Evolutionary conservation across 2,888 invertebrate genomes (phyloP), one percentile per base, ranked within the genome.

Genomic region (Ochropleura plecta): DNA sequence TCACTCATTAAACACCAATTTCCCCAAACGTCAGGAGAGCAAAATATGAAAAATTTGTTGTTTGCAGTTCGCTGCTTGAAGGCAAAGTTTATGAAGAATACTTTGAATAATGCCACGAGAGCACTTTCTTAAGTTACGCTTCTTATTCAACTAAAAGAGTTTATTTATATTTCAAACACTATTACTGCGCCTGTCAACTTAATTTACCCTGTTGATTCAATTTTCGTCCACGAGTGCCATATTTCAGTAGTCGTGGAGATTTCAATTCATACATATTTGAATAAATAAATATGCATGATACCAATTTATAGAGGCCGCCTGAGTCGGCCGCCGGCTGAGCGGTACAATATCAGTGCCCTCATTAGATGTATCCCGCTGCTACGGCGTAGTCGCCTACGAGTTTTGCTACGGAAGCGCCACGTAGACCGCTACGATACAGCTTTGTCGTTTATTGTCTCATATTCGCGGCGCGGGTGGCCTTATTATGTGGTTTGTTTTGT

Each of bases 221-320:
- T 95, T 95, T 94, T 92, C 93, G 91, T 92, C 91, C 92, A 90
- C 85, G 81, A 89, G 91, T 92, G 92, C 93, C 94, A 94, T 95
- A 94, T 95, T 96, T 95, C 94, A 95, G 95, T 94, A 94, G 95
- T 94, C 92, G 91, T 90, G 89, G 94, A 95, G 95, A 95, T 96
- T 95, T 96, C 96, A 96, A 96, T 95, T 95, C 95, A 95, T 96
- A 95, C 94, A 94, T 94, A 96, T 96, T 96, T 96, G 96, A 96
- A 96, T 96, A 96, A 96, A 96, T 96, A 96, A 96, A 96, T 96
- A 96, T 96, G 96, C 96, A 96, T 96, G 96, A 94, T 95, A 95
- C 93, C 96, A 96, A 96, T 96, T 96, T 96, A 95, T 96, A 95
- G 94, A 94, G 95, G 93, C 92, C 91, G 92, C 89, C 80, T 79